Conservation (phyloP, 2,888 invertebrate species). For the Quadriops clusia region DNA sequence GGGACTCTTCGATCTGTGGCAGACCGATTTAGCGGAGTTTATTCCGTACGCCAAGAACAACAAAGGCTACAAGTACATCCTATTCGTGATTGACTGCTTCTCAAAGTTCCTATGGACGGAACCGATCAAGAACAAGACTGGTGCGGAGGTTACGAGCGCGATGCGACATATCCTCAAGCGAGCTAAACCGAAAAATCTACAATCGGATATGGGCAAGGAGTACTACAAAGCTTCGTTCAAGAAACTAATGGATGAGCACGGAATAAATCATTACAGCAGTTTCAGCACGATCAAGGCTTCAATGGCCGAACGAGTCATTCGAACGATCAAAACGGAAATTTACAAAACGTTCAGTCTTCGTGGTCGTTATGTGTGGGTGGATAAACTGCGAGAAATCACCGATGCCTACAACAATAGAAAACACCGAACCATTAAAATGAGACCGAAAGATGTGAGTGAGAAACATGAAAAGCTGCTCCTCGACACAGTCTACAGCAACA, state of each 20-base stretch:
- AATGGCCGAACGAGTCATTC: conserved; percentile 17
- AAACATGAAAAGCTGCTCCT: too few species aligned
- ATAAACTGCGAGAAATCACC: conserved; percentile 1
- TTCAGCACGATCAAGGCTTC: conserved; percentile 16
- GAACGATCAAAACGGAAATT: conserved; percentile 14
- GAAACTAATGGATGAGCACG: conserved; percentile 18
- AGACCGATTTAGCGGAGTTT: conserved; percentile 26
- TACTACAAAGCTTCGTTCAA: conserved; percentile 23
- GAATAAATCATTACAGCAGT: conserved; percentile 20
- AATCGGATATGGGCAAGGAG: conserved; percentile 25
- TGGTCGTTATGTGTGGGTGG: conserved; percentile 19
- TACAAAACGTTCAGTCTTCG: conserved; percentile 20
- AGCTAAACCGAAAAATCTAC: conserved; percentile 20
- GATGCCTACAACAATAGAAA: conserved; percentile 7
- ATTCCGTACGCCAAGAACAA: conserved; percentile 19
- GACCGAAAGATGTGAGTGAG: conserved; percentile 20
- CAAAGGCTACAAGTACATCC: conserved; percentile 25
- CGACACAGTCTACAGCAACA: too few species aligned
- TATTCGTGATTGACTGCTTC: conserved; percentile 31
- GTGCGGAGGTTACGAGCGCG: conserved; percentile 19
- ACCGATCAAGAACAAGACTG: conserved; percentile 27
- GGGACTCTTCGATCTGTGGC: conserved; percentile 33
- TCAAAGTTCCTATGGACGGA: conserved; percentile 31
- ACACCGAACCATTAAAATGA: conserved; percentile 20
- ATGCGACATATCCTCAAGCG: conserved; percentile 15